A percentile compares a stretch with the other conserved stretches of the same genome.
Evolutionary conservation across 1,140 invertebrate species (phyloP).

Genomic region (Trigoniulus corallinus): DNA sequence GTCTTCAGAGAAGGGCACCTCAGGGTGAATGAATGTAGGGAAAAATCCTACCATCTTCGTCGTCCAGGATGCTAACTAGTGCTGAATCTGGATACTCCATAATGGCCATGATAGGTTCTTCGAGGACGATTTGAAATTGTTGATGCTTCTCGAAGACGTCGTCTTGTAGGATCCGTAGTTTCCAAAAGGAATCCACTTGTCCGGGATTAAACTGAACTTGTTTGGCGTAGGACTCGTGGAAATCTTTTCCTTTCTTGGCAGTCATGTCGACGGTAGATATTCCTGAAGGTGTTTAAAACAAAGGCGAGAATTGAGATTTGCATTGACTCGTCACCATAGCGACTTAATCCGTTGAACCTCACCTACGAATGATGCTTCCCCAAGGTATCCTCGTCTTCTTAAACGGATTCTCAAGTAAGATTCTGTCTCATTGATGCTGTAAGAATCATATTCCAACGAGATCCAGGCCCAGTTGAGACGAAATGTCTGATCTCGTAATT

Average conservation of each 20-base stretch:
- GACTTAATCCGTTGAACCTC: too few species aligned
- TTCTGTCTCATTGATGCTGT: conserved; percentile 22
- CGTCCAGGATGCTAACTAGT: conserved; percentile 22
- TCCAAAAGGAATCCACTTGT: conserved; percentile 26
- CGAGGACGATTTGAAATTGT: conserved; percentile 20
- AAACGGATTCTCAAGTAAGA: conserved; percentile 20
- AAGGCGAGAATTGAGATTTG: not conserved
- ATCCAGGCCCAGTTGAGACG: conserved; percentile 28
- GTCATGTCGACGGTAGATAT: conserved; percentile 20
- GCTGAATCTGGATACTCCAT: conserved; percentile 19
- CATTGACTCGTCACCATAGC: too few species aligned
- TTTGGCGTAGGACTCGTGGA: conserved; percentile 18
- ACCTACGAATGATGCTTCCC: conserved; percentile 28
- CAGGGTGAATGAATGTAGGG: too few species aligned
- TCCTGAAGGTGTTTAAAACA: conserved; percentile 16
- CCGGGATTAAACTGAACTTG: conserved; percentile 31
- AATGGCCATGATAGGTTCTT: conserved; percentile 24
- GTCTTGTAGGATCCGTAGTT: conserved; percentile 23
- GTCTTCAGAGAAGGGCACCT: too few species aligned
- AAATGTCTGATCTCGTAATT: conserved; percentile 23
- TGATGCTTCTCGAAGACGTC: conserved; percentile 22
- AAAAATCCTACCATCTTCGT: conserved; percentile 25
- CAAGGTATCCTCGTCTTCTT: conserved; percentile 23
- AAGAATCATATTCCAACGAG: conserved; percentile 19
- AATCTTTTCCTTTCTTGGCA: conserved; percentile 22